A percentile compares a stretch with the other conserved stretches of the same genome.
These are phyloP conservation scores for Bhutanitis thaidina DNA, from an alignment of 2,888 invertebrate species.

Conservation along the genomic window DNA sequence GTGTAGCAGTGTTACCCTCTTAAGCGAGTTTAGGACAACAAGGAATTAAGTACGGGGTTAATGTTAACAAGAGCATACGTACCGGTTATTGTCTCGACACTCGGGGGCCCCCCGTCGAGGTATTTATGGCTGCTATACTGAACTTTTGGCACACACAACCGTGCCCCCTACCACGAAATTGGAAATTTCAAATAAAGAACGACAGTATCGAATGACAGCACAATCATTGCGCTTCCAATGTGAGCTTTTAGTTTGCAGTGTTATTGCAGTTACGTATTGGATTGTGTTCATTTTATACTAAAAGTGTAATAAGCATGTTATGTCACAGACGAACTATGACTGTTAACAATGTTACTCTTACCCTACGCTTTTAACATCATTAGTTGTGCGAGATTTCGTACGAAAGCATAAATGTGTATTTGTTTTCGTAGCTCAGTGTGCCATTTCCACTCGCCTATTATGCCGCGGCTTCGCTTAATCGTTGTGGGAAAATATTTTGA, in stretches of 20 bases:
- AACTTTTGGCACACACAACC: constrained; percentile 73
- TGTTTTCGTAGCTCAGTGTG: constrained; percentile 71
- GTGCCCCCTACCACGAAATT: constrained; percentile 21
- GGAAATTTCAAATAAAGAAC: neutral
- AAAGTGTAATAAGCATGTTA: neutral
- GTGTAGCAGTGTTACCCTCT: constrained; percentile 72
- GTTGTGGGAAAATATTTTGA: constrained; percentile 71
- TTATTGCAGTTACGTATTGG: constrained; percentile 17
- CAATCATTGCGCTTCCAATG: constrained; percentile 9
- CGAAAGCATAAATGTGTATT: constrained; percentile 69
- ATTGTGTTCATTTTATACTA: neutral
- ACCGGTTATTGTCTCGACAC: constrained; percentile 62
- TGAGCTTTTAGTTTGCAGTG: neutral
- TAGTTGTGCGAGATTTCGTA: constrained; percentile 74
- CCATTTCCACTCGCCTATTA: constrained; percentile 61
- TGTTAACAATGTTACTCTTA: constrained; percentile 73
- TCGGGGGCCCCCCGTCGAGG: constrained; percentile 62
- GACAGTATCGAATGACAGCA: neutral
- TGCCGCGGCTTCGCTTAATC: constrained; percentile 55
- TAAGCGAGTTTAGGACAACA: constrained; percentile 74
- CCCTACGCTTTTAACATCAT: constrained; percentile 76
- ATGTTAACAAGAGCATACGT: constrained; percentile 75
- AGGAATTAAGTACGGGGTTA: constrained; percentile 74
- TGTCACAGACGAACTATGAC: constrained; percentile 53
- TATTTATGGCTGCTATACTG: constrained; percentile 70